A percentile compares a stretch with the other conserved stretches of the same genome.
phyloP scores from a whole-genome alignment of 1,140 invertebrate genomes.

The Zaprionus africanus region DNA sequence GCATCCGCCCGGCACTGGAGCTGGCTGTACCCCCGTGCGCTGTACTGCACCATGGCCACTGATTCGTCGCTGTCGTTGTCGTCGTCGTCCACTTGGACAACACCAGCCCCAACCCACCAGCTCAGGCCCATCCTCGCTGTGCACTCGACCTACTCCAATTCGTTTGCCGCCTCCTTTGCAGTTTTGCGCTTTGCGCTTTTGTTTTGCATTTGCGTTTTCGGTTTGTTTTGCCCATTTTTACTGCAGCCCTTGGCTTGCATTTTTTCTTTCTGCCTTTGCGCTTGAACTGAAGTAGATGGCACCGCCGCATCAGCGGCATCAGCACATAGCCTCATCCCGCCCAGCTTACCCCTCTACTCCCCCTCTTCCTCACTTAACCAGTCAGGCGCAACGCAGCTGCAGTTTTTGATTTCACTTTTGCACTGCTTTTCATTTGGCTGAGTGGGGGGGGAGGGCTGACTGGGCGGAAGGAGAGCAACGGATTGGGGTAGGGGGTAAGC shows the following conservation, averaged over 20 bases:
- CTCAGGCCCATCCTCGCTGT: not conserved
- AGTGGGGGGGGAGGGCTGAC: slow-evolving; percentile 9
- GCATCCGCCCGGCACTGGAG: slow-evolving; percentile 61
- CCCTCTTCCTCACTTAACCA: not conserved
- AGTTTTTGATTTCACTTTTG: slow-evolving; percentile 83
- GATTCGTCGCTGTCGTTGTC: slow-evolving; percentile 61
- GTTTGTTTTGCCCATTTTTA: slow-evolving; percentile 79
- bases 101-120: not conserved
- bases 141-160: not conserved
- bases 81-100: slow-evolving; percentile 20
- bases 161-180: slow-evolving; percentile 34
- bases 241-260: slow-evolving; percentile 81
- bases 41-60: slow-evolving; percentile 52
- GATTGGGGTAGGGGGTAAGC: slow-evolving; percentile 1
- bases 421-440: slow-evolving; percentile 67
- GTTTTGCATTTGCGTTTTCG: slow-evolving; percentile 51
- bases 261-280: slow-evolving; percentile 77
- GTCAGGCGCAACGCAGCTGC: slow-evolving; percentile 48
- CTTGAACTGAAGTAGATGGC: slow-evolving; percentile 69
- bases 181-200: slow-evolving; percentile 62
- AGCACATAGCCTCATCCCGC: slow-evolving; percentile 46
- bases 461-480: not conserved
- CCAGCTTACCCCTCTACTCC: not conserved
- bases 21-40: slow-evolving; percentile 9
- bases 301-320: slow-evolving; percentile 45